Conservation (phyloP, 2,797 vertebrate species). For the Sylvilagus floridanus region DNA sequence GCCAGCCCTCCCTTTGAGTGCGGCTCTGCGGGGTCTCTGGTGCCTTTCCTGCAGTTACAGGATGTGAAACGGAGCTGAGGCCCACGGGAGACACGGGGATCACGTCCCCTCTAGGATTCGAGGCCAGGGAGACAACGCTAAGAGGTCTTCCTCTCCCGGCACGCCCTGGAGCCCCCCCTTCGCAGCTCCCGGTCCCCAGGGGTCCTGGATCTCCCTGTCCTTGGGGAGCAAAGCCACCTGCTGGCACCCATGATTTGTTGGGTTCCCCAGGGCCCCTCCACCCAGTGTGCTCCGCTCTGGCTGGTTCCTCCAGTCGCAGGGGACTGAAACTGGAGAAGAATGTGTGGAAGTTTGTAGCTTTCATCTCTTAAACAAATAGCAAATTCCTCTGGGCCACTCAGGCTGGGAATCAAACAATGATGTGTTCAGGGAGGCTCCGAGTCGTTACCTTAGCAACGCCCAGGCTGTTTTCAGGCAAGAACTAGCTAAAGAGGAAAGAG, state of each 20-base stretch:
- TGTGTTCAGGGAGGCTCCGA: constrained; percentile 70
- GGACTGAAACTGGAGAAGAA: constrained; percentile 89
- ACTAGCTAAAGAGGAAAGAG: constrained; percentile 74
- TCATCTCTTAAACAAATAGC: constrained; percentile 89
- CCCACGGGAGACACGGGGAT: accelerated
- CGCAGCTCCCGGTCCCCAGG: background rate
- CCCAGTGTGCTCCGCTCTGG: constrained; percentile 75
- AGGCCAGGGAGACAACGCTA: accelerated
- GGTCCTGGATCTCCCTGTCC: background rate
- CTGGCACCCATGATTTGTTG: background rate
- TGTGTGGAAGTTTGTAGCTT: constrained; percentile 88
- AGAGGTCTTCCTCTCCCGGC: background rate
- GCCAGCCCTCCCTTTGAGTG: background rate
- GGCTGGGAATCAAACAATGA: constrained; percentile 86
- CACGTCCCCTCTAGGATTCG: background rate
- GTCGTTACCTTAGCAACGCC: constrained; percentile 86
- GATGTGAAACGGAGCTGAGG: background rate
- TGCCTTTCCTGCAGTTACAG: background rate
- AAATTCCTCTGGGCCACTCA: constrained; percentile 87
- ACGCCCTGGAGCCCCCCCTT: background rate
- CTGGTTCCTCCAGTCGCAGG: constrained; percentile 83
- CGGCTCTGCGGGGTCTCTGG: background rate
- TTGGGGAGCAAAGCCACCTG: background rate
- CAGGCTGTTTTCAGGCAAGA: constrained; percentile 80
- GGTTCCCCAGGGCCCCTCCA: background rate